Conservation (phyloP, 2,888 invertebrate species). For the Agriopis aurantiaria region DNA sequence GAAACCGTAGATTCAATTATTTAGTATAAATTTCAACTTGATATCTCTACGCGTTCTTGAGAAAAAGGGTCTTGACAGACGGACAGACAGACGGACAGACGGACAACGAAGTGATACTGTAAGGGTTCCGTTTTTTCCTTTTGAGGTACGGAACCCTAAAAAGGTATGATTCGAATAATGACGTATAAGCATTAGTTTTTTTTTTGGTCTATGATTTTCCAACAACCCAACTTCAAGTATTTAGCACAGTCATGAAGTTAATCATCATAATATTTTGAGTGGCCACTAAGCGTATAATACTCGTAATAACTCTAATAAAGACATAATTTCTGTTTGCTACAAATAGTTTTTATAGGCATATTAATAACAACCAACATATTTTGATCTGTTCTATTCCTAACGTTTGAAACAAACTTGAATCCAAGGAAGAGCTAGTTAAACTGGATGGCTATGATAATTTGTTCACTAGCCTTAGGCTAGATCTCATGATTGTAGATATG, state of each 20-base stretch:
- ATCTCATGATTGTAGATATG: constrained; percentile 69
- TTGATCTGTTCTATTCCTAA: constrained; percentile 46
- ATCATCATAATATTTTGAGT: constrained; percentile 46
- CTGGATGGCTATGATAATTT: constrained; percentile 57
- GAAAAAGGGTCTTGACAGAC: too few species aligned
- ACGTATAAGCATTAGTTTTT: too few species aligned
- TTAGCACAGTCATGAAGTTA: too few species aligned
- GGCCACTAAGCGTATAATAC: constrained; percentile 61
- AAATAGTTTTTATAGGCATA: constrained; percentile 58
- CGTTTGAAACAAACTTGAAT: constrained; percentile 10
- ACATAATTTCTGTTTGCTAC: constrained; percentile 69
- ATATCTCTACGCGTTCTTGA: too few species aligned
- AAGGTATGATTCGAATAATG: too few species aligned
- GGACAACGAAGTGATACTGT: too few species aligned
- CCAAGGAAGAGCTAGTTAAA: constrained; percentile 49
- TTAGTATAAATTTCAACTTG: too few species aligned
- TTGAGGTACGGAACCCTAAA: too few species aligned
- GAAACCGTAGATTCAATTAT: too few species aligned
- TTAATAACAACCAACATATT: constrained; percentile 52
- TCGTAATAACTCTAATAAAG: constrained; percentile 73
- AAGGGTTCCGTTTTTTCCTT: too few species aligned
- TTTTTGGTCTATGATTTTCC: neutral
- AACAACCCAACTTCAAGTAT: neutral
- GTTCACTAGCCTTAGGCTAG: constrained; percentile 68
- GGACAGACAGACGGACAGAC: too few species aligned